These are phyloP conservation scores for Muschampia staudingeri DNA, from an alignment of 2,888 invertebrate genomes.

Conservation along the genomic window DNA sequence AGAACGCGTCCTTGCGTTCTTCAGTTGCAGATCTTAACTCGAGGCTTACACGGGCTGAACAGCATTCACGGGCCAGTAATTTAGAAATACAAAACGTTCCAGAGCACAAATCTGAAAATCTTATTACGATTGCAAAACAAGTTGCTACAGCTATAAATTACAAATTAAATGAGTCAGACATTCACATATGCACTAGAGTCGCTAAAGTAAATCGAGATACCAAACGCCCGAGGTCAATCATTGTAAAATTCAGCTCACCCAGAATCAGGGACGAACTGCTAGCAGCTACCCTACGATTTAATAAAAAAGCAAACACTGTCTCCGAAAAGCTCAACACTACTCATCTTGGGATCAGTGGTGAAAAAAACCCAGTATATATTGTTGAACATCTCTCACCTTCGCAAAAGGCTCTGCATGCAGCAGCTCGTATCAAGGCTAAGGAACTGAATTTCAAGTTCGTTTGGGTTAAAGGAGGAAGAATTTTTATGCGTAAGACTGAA, in stretches of 20 bases:
- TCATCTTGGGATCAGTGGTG: conserved; percentile 58
- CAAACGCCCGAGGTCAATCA: neutral
- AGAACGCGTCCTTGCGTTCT: neutral
- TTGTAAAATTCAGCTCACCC: neutral
- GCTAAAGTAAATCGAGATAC: neutral
- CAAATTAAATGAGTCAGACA: neutral
- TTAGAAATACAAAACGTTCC: conserved; percentile 63
- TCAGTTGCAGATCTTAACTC: neutral
- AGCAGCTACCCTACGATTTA: conserved; percentile 49
- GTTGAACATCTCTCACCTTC: conserved; percentile 65
- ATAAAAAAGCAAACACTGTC: conserved; percentile 38
- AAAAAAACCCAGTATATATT: conserved; percentile 58
- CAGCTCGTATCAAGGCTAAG: conserved; percentile 52
- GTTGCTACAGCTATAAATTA: neutral
- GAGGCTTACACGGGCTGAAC: conserved; percentile 57
- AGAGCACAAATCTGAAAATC: conserved; percentile 61
- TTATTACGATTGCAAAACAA: neutral
- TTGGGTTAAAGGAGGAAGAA: conserved; percentile 51
- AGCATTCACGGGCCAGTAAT: conserved; percentile 58
- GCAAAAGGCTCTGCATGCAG: conserved; percentile 64
- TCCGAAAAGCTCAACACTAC: conserved; percentile 59
- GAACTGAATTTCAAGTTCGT: conserved; percentile 57
- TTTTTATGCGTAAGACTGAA: conserved; percentile 62
- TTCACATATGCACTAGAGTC: neutral
- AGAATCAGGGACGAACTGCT: neutral